Evolutionary conservation across 2,797 vertebrate genomes (phyloP).

Genomic region (Aselliscus stoliczkanus): DNA sequence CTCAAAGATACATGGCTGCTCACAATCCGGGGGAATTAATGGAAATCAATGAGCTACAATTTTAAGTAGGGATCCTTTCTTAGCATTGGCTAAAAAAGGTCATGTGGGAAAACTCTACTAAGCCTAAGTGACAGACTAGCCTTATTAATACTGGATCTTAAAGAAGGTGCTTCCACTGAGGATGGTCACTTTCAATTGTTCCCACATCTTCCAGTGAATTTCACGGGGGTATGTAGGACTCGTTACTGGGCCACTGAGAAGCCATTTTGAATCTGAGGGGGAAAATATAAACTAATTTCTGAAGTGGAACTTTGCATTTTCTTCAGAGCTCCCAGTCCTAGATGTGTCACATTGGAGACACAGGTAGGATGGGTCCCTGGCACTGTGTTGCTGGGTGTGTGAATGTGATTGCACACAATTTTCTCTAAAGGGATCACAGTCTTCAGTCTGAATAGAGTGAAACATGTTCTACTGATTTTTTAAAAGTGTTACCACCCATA

Average conservation of each 20-base stretch:
- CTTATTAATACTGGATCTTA: not conserved
- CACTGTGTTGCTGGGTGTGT: too few species aligned
- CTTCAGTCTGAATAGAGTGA: not conserved
- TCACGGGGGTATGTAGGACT: not conserved
- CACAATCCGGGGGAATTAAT: not conserved
- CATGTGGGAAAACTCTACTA: not conserved
- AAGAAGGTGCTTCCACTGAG: not conserved
- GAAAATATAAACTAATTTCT: not conserved
- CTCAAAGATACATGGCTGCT: not conserved
- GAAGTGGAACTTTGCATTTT: not conserved
- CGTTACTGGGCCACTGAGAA: not conserved
- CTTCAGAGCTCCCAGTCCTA: not conserved
- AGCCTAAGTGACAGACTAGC: not conserved
- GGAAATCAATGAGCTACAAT: not conserved
- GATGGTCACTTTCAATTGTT: not conserved
- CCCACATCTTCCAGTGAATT: not conserved
- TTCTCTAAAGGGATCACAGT: not conserved
- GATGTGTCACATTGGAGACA: not conserved
- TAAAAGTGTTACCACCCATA: not conserved
- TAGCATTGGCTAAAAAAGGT: not conserved
- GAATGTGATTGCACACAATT: not conserved
- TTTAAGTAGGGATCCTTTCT: not conserved
- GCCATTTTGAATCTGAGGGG: not conserved
- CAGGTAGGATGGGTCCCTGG: not conserved
- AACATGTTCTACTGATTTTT: not conserved